Conservation (phyloP, 2,113 vertebrate genomes). For the Monopterus albus region DNA sequence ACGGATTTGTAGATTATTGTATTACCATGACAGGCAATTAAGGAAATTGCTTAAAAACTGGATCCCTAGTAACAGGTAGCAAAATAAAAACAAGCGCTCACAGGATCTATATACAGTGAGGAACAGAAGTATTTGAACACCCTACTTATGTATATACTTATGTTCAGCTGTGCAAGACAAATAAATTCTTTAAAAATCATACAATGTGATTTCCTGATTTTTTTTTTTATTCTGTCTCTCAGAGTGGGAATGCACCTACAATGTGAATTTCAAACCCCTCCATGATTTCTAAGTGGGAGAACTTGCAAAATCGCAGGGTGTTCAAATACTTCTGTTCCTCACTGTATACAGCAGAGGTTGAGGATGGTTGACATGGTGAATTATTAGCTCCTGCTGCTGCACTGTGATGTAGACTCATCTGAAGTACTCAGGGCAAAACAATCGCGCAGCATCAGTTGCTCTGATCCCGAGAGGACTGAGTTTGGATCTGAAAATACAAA, state of each 20-base stretch:
- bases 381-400: slow-evolving; percentile 63
- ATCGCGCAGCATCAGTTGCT: slow-evolving; percentile 52
- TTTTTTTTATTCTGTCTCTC: too few species aligned
- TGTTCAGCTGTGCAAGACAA: too few species aligned
- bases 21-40: not conserved
- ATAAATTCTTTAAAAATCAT: too few species aligned
- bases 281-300: too few species aligned
- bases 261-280: too few species aligned
- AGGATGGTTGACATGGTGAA: slow-evolving; percentile 61
- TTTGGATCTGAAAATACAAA: slow-evolving; percentile 62
- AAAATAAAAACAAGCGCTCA: slow-evolving; percentile 10
- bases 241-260: too few species aligned
- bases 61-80: slow-evolving; percentile 26
- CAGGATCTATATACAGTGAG: slow-evolving; percentile 61
- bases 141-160: too few species aligned
- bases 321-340: too few species aligned
- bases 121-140: too few species aligned
- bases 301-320: too few species aligned
- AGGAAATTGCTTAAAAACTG: slow-evolving; percentile 12
- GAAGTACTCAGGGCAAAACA: slow-evolving; percentile 62
- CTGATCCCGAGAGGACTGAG: slow-evolving; percentile 58
- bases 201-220: too few species aligned
- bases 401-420: slow-evolving; percentile 55
- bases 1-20: too few species aligned
- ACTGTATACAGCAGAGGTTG: slow-evolving; percentile 50